Evolutionary conservation across 2,797 vertebrate species (phyloP), one percentile per base, ranked within the genome.

Genomic region (Coccyzus lansbergi): DNA sequence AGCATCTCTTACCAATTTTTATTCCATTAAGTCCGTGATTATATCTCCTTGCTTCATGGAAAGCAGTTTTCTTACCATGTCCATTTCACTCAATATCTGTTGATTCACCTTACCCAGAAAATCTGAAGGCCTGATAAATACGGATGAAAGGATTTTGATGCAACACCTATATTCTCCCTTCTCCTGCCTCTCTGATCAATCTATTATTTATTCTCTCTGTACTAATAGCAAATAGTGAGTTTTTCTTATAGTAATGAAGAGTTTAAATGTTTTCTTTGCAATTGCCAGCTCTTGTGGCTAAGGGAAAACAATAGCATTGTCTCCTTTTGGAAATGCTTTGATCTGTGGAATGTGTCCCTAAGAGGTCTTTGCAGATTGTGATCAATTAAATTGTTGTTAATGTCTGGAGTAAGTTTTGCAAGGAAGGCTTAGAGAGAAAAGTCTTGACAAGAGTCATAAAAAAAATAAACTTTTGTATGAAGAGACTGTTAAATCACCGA

Each of bases 251-350:
- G 71, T 82, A 72, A 38, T 3, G 2, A 88, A 80, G 79, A 79
- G 68, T 67, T 94, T 87, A 92, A 92, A 60, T 38, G 7, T 83
- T 93, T 91, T 83, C 31, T 60, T 79, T 91, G 29, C 26, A 63
- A 15, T 63, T 82, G 11, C 33, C 44, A 52, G 14, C 44, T 84
- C 49, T 79, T 90, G 49, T 5, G 40, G 40, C 19, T 83, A 55
- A 91, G 51, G 59, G 28, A 62, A 79, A 91, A 89, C 86, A 94
- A 92, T 48, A 87, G 58, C 52, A 52, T 64, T 36, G 49, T 77
- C 33, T 87, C 55, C 22, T 49, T 68, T 48, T 90, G 70, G 70
- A 93, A 64, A 85, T 82, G 31, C 86, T 94, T 95, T 94, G 94
- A 87, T 95, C 44, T 89, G 36, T 84, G 93, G 72, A 90, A 88